These are phyloP conservation scores for Andricus curvator DNA, from an alignment of 2,888 invertebrate species.

Conservation along the genomic window DNA sequence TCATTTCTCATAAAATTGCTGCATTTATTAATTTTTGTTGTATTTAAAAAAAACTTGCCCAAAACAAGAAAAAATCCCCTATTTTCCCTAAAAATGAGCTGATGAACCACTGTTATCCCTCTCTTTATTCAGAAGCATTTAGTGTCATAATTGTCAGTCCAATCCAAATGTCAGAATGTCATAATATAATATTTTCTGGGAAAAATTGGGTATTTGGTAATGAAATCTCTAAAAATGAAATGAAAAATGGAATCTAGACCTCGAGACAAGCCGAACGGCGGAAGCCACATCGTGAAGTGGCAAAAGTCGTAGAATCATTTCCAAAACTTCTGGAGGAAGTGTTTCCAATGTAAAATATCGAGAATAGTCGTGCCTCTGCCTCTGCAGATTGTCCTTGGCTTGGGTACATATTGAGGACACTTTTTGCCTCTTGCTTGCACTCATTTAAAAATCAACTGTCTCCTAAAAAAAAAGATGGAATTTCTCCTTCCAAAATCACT, in stretches of 20 bases:
- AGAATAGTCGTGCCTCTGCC: not conserved
- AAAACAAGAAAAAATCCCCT: too few species aligned
- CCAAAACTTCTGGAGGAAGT: constrained; percentile 73
- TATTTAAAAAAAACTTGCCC: too few species aligned
- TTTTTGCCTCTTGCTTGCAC: constrained; percentile 54
- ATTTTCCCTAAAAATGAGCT: too few species aligned
- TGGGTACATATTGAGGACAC: constrained; percentile 39
- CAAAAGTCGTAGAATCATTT: constrained; percentile 69
- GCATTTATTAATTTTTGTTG: too few species aligned
- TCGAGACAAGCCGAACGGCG: constrained; percentile 71
- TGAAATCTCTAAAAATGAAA: not conserved
- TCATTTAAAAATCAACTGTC: constrained; percentile 55
- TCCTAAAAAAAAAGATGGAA: not conserved
- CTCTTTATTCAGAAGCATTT: too few species aligned
- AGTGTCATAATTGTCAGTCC: too few species aligned
- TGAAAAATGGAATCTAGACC: constrained; percentile 56
- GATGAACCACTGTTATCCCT: too few species aligned
- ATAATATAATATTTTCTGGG: not conserved
- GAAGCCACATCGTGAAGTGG: constrained; percentile 68
- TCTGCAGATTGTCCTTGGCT: constrained; percentile 17
- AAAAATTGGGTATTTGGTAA: not conserved
- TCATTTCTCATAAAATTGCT: too few species aligned
- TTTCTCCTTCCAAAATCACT: constrained; percentile 1
- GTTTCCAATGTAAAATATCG: constrained; percentile 61
- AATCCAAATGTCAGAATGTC: too few species aligned